Conservation (phyloP, 2,888 invertebrate species). For the Nematopogon swammerdamellus region DNA sequence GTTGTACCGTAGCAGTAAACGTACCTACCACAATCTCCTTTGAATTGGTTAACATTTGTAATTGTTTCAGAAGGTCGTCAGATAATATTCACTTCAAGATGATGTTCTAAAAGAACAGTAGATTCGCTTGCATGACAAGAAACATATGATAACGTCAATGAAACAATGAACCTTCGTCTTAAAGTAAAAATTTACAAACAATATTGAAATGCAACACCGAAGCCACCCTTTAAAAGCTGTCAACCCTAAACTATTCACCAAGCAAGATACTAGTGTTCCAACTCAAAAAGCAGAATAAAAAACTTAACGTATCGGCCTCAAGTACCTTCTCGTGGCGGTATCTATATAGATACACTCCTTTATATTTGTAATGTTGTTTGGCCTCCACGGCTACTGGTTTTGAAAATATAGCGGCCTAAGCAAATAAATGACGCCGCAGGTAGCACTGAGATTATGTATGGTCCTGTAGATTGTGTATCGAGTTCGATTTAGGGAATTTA, state of each 20-base stretch:
- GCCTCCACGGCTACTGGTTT: slow-evolving; percentile 48
- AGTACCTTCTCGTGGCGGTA: neutral
- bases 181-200: too few species aligned
- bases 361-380: slow-evolving; percentile 20
- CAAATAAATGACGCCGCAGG: slow-evolving; percentile 51
- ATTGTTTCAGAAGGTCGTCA: too few species aligned
- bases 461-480: neutral
- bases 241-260: neutral
- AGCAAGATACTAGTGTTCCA: neutral
- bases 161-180: too few species aligned
- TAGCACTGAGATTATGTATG: slow-evolving; percentile 24
- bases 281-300: neutral
- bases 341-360: slow-evolving; percentile 25
- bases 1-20: too few species aligned
- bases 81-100: too few species aligned
- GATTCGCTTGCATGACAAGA: too few species aligned
- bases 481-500: neutral
- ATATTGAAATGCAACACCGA: too few species aligned
- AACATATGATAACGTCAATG: too few species aligned
- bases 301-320: neutral
- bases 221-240: too few species aligned
- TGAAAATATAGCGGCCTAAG: slow-evolving; percentile 44
- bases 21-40: too few species aligned
- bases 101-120: too few species aligned
- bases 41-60: too few species aligned